These are phyloP conservation scores for Catharus fuscescens DNA, from an alignment of 2,113 vertebrate species.

Conservation along the genomic window DNA sequence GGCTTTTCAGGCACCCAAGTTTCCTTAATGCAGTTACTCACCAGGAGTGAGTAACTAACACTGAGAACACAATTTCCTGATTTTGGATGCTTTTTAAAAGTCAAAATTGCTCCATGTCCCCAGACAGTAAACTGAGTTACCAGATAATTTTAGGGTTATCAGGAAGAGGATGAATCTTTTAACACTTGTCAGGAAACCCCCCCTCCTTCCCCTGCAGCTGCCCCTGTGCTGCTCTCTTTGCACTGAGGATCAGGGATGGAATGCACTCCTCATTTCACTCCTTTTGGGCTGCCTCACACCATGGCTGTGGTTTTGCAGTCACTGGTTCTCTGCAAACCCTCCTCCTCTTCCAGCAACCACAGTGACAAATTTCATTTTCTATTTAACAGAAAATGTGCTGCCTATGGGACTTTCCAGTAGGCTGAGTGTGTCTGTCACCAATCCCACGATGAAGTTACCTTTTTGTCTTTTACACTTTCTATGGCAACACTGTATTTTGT, in stretches of 20 bases:
- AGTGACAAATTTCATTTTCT: neutral
- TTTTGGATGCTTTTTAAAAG: neutral
- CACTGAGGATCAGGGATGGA: neutral
- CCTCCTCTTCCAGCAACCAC: neutral
- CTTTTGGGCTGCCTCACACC: neutral
- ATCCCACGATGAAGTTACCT: neutral
- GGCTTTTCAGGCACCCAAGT: neutral
- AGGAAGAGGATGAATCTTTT: neutral
- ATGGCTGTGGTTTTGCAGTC: neutral
- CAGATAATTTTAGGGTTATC: neutral
- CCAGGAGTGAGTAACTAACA: neutral
- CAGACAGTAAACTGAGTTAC: neutral
- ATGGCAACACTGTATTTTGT: neutral
- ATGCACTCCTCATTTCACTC: neutral
- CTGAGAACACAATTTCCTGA: neutral
- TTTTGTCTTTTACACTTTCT: neutral
- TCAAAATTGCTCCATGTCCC: fast-evolving
- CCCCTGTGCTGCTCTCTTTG: neutral
- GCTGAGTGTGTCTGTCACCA: neutral
- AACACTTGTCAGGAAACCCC: neutral
- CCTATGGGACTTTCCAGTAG: neutral
- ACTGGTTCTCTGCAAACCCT: neutral
- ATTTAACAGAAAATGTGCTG: neutral
- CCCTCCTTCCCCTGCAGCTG: fast-evolving
- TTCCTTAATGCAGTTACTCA: neutral